phyloP scores from a whole-genome alignment of 2,113 vertebrate genomes.

The Coregonus clupeaformis region DNA sequence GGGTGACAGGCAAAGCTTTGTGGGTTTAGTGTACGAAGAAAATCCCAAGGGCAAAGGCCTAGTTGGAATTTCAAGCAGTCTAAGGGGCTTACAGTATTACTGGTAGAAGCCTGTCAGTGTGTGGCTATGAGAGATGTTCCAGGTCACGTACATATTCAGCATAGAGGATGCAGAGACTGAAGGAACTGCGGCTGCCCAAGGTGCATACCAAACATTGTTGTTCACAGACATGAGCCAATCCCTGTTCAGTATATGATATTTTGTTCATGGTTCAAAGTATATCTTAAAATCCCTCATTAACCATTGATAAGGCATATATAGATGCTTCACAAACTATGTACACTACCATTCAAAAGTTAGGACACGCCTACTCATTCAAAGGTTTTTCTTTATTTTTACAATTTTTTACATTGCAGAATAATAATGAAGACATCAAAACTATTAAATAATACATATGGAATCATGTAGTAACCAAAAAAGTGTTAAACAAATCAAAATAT shows the following conservation, averaged over 20 bases:
- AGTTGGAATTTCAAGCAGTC: constrained; percentile 59
- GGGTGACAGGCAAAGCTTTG: constrained; percentile 43
- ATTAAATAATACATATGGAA: too few relatives aligned
- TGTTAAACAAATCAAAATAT: too few relatives aligned
- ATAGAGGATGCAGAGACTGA: neutral
- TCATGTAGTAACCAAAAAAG: too few relatives aligned
- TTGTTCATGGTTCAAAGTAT: neutral
- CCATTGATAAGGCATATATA: too few relatives aligned
- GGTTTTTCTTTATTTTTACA: too few relatives aligned
- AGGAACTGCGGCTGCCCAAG: neutral
- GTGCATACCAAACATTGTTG: neutral
- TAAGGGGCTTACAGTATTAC: constrained; percentile 21
- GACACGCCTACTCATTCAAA: too few relatives aligned
- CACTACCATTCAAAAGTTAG: too few relatives aligned
- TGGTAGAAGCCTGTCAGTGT: constrained; percentile 21
- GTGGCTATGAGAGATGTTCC: constrained; percentile 30
- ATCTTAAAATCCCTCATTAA: neutral
- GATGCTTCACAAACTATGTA: too few relatives aligned
- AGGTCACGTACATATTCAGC: constrained; percentile 48
- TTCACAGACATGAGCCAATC: neutral
- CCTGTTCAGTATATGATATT: neutral
- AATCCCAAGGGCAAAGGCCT: constrained; percentile 45
- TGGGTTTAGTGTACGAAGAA: constrained; percentile 55
- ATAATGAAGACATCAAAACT: too few relatives aligned
- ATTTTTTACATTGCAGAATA: too few relatives aligned